These are phyloP conservation scores for Knipowitschia caucasica DNA, from an alignment of 2,797 vertebrate genomes.

Conservation along the genomic window DNA sequence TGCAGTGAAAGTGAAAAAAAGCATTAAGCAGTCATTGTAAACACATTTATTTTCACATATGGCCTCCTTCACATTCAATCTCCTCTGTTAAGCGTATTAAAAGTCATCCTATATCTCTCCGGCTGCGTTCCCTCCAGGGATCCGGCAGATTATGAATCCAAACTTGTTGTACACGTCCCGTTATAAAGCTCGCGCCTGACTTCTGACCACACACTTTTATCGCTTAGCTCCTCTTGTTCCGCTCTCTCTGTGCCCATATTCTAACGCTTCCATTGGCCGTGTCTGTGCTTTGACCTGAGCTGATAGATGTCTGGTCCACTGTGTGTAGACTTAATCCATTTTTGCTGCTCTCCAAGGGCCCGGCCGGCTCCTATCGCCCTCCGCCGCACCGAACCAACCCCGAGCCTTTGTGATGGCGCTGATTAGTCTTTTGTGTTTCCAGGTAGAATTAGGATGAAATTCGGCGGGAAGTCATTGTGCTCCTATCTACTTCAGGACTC, in stretches of 20 bases:
- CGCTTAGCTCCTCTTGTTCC: conserved; percentile 34
- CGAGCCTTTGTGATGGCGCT: conserved; percentile 75
- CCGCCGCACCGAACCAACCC: conserved; percentile 49
- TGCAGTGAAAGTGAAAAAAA: too few relatives aligned
- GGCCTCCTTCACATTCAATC: too few relatives aligned
- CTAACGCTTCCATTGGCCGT: conserved; percentile 47
- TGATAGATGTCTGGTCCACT: conserved; percentile 65
- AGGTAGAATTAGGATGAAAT: conserved; percentile 82
- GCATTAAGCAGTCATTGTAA: too few relatives aligned
- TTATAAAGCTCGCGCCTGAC: conserved; percentile 7
- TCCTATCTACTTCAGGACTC: conserved; percentile 74
- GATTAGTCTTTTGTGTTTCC: conserved; percentile 82
- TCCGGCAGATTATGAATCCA: conserved; percentile 8
- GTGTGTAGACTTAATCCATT: conserved; percentile 47
- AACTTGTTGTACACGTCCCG: conserved; percentile 1
- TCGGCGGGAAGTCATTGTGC: conserved; percentile 76
- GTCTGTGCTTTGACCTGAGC: conserved; percentile 52
- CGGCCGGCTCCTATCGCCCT: conserved; percentile 66
- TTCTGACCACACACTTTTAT: conserved; percentile 35
- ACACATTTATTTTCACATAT: too few relatives aligned
- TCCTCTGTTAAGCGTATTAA: too few relatives aligned
- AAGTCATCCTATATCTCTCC: too few relatives aligned
- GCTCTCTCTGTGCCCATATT: conserved; percentile 37
- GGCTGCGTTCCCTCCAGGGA: neutral
- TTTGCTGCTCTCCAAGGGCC: conserved; percentile 57